Conservation (phyloP, 2,888 invertebrate genomes). For the Netelia virgata region DNA sequence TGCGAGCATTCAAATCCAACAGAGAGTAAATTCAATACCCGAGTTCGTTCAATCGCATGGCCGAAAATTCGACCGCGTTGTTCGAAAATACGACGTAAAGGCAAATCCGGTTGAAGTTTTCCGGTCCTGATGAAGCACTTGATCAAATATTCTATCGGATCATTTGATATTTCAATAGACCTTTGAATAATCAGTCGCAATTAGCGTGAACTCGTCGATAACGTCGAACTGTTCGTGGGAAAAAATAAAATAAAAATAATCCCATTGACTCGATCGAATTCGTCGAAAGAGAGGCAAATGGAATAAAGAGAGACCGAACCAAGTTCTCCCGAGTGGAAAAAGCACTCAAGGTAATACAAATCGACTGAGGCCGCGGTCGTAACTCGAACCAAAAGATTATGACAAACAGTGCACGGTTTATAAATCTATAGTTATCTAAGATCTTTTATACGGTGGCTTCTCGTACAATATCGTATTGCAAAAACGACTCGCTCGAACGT, state of each 20-base stretch:
- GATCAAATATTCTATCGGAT: slow-evolving; percentile 22
- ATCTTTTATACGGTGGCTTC: neutral
- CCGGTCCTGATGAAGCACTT: slow-evolving; percentile 26
- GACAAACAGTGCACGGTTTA: slow-evolving; percentile 9
- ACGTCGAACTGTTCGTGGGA: neutral
- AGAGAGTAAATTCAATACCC: slow-evolving; percentile 33
- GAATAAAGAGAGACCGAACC: no score
- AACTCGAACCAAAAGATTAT: slow-evolving; percentile 43
- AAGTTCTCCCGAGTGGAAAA: neutral
- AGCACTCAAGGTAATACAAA: slow-evolving; percentile 41
- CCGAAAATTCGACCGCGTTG: slow-evolving; percentile 29
- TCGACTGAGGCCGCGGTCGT: slow-evolving; percentile 43
- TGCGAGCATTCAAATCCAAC: slow-evolving; percentile 41
- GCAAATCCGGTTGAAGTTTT: slow-evolving; percentile 33
- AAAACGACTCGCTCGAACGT: slow-evolving; percentile 2
- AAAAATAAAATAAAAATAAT: neutral
- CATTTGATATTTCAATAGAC: neutral
- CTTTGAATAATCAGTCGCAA: neutral
- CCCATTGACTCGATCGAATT: neutral
- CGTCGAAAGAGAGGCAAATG: neutral
- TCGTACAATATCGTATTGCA: slow-evolving; percentile 32
- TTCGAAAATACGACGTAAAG: slow-evolving; percentile 26
- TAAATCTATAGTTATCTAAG: neutral
- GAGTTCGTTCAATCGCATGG: slow-evolving; percentile 4
- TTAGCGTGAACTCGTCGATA: neutral